Evolutionary conservation across 2,113 vertebrate species (phyloP), one percentile per base, ranked within the genome.

Genomic region (Phylloscopus whistleri): DNA sequence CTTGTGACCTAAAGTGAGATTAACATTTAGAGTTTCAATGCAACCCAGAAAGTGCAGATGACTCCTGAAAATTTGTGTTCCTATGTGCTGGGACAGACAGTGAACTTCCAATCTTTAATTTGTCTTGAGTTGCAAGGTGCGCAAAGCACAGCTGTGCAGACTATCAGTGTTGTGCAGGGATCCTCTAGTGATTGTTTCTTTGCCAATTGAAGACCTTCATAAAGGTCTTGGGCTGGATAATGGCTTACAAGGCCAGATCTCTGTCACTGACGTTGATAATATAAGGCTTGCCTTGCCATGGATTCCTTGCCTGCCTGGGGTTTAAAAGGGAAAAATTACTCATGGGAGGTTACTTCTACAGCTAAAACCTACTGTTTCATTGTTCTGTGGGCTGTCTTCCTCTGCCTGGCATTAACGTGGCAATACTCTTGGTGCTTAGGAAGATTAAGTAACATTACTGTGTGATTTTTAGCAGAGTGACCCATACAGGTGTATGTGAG

Each of bases 21-120:
- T 26, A 49, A 5, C 27, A 4, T 59, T 89, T 2, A 68, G 24
- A 43, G 15, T 19, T 3, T 3, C 26, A 27, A 10, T n/a, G 11
- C 19, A 84, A 78, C 24, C 30, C 16, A 26, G 17, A 72, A 23
- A 73, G 8, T 0, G 0, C 4, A 60, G 19, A 22, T 52, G 49
- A 43, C 19, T 63, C 21, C 39, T 63, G 18, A 66, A 95, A 56
- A 80, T 26, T 30, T 72, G 7, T n/a, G 26, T 82, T 87, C 20
- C 31, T 20, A 0, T 27, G 16, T 37, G n/a, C 27, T 1, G 2
- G 35, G 24, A 7, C 8, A 63, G 35, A 30, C 7, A 21, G 35
- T 64, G 69, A 69, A 2, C 22, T 77, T 91, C n/a, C 23, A 68
- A 0, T n/a, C 35, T 80, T 84, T 18, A 52, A 35, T 55, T 60